Evolutionary conservation across 2,888 invertebrate genomes (phyloP), one percentile per base, ranked within the genome.

Genomic region (Dorcus parallelipipedus): DNA sequence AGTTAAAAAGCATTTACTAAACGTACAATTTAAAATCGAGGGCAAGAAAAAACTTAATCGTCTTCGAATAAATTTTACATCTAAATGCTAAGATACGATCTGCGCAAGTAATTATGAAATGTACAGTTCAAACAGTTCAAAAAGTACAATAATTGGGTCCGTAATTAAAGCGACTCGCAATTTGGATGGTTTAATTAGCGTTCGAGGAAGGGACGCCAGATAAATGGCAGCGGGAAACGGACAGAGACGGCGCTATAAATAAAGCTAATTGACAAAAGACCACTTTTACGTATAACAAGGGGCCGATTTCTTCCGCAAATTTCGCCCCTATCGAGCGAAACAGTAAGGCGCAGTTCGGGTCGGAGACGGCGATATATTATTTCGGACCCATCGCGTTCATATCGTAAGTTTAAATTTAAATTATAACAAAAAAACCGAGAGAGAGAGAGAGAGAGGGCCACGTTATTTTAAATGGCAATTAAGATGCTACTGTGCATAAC

Each of bases 391-490:
- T 58, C 58, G 50, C 59, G 55, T 54, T 64, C 63, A 64, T 62
- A 64, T 64, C 62, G 64, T 59, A 60, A 63, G 64, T 64, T 72
- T 72, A 71, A 72, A 71, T 70, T 71, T 71, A 71, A 71, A 71
- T 69, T 69, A 23, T 41, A 17, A 69, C 69, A 71, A 70, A 71
- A 68, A 69, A 64, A 68, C 66, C 58, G 69, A 66, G 64, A 64
- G 56, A 60, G 62, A 61, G 56, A 60, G 62, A 61, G 9, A 20
- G 10, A 52, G 43, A 14, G 47, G 41, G 61, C 64, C 62, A 65
- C 65, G 68, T 69, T 70, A 70, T 69, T 72, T 71, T 71, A 71
- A 72, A 72, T 70, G 71, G 70, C 70, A 72, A 72, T 72, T 72
- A 72, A 72, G 71, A 72, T 71, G 70, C 71, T 71, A 67, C 69